Evolutionary conservation across 2,113 vertebrate genomes (phyloP), one percentile per base, ranked within the genome.

Genomic region (Cettia cetti): DNA sequence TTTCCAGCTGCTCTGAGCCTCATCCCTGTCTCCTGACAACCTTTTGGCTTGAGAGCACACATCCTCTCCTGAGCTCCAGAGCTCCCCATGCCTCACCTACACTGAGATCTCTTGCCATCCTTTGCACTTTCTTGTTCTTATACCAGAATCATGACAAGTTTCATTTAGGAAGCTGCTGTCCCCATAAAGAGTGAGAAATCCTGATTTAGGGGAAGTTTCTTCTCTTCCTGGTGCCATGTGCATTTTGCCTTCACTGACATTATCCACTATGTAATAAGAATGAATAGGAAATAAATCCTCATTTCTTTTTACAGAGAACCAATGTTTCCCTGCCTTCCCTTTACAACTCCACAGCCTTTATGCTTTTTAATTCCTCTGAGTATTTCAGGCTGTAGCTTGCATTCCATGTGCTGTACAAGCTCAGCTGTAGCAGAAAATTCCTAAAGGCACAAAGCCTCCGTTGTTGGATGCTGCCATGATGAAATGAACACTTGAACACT

Each of bases 1-100:
- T n/a, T 40, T 68, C 33, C 9, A 23, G 47, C 56, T 0, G 0
- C 35, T 45, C 1, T 1, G 63, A 64, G 7, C 66, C 57, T 74
- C 17, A 7, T 52, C 28, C 35, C 14, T 87, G 47, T 21, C 26
- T 54, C 40, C 75, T 45, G 37, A 19, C 24, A 65, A 7, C 14
- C 68, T 20, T 27, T n/a, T 7, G 31, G 39, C 56, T 60, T 7
- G 7, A 33, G 64, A 60, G 63, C 5, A 0, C 23, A 4, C 24
- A 7, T 44, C 63, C 30, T 23, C 78, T 78, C 31, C 63, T 3
- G 4, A 22, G 35, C 31, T 40, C 13, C 60, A 11, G 14, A 59
- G 13, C 21, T 16, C 35, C 6, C 1, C 50, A 14, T 0, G 9
- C 24, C 50, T 35, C 64, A 2, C 45, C 37, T 2, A 9, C 53